These are phyloP conservation scores for Taphrorychus bicolor DNA, from an alignment of 2,888 invertebrate species.

Conservation along the genomic window DNA sequence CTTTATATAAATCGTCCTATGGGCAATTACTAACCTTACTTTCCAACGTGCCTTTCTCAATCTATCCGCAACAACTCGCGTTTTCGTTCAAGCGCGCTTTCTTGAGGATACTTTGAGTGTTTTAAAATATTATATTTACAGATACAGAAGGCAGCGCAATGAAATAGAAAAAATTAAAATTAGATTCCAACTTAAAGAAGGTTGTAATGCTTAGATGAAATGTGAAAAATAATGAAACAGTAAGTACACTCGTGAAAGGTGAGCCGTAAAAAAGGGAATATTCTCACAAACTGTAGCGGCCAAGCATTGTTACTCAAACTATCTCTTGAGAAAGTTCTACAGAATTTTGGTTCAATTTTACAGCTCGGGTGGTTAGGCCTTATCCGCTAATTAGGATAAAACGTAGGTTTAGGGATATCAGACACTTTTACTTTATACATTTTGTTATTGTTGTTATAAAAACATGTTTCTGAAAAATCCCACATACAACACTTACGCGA, in stretches of 20 bases:
- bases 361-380: slow-evolving; percentile 23
- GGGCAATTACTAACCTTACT: slow-evolving; percentile 34
- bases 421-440: too few relatives aligned
- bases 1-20: slow-evolving; percentile 38
- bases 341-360: slow-evolving; percentile 21
- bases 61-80: slow-evolving; percentile 2
- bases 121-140: background rate
- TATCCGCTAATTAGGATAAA: slow-evolving; percentile 4
- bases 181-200: background rate
- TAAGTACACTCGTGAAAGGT: slow-evolving; percentile 33
- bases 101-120: background rate
- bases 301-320: background rate
- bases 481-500: background rate
- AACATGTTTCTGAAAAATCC: background rate
- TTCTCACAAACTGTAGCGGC: background rate
- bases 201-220: slow-evolving; percentile 12
- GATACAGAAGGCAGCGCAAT: background rate
- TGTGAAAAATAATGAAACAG: slow-evolving; percentile 18
- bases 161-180: background rate
- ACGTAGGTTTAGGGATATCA: too few relatives aligned
- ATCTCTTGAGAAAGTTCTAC: slow-evolving; percentile 1
- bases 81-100: too few relatives aligned
- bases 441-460: too few relatives aligned
- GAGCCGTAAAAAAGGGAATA: slow-evolving; percentile 26
- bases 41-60: background rate